Conservation (phyloP, 2,888 invertebrate species). For the Cinara cedri region DNA sequence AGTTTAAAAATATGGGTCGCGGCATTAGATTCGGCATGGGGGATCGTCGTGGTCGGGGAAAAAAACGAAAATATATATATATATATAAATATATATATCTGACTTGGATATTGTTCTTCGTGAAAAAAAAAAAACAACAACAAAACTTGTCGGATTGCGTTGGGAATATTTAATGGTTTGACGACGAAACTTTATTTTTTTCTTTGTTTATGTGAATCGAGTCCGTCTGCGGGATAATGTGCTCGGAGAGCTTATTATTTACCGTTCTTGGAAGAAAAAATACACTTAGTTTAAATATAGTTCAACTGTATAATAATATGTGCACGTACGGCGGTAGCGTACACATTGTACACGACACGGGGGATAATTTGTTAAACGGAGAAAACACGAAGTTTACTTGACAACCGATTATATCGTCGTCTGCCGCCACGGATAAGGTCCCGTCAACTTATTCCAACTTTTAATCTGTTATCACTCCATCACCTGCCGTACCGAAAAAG, state of each 20-base stretch:
- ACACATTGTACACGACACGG: too few species aligned
- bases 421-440: neutral
- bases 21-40: conserved; percentile 30
- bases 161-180: conserved; percentile 52
- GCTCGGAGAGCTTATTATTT: conserved; percentile 51
- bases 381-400: neutral
- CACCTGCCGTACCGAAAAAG: too few species aligned
- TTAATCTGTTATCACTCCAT: too few species aligned
- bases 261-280: conserved; percentile 18
- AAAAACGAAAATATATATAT: conserved; percentile 30
- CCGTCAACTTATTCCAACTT: too few species aligned
- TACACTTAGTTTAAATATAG: conserved; percentile 1
- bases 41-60: neutral
- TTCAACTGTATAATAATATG: neutral
- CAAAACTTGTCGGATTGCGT: conserved; percentile 56
- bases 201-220: conserved; percentile 54
- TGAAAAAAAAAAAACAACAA: conserved; percentile 16
- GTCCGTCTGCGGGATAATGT: conserved; percentile 36
- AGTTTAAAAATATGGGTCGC: conserved; percentile 49
- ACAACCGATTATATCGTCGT: neutral
- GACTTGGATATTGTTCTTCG: conserved; percentile 45
- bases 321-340: too few species aligned
- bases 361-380: neutral
- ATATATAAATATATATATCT: conserved; percentile 54
- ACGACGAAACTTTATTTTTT: conserved; percentile 36